These are phyloP conservation scores for Chaetodon trifasciatus DNA, from an alignment of 2,797 vertebrate species.

Conservation along the genomic window DNA sequence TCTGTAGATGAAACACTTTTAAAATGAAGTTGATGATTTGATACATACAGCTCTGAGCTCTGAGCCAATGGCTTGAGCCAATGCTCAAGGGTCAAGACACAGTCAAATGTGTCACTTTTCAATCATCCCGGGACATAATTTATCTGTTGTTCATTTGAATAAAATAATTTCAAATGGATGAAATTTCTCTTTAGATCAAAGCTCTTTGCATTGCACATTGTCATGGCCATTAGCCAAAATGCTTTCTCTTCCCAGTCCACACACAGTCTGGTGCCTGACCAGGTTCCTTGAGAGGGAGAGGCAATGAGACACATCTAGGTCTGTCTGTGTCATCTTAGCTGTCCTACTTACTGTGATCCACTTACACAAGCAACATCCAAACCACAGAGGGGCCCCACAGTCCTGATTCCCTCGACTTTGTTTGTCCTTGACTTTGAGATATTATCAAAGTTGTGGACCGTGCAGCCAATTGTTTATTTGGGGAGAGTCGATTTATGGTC, in stretches of 20 bases:
- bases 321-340: slow-evolving; percentile 70
- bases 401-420: slow-evolving; percentile 46
- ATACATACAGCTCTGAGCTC: background rate
- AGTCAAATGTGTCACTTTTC: background rate
- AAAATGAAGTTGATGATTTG: background rate
- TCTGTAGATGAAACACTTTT: background rate
- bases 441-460: slow-evolving; percentile 41
- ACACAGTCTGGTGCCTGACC: slow-evolving; percentile 54
- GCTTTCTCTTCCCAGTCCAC: slow-evolving; percentile 35
- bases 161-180: background rate
- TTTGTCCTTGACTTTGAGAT: slow-evolving; percentile 64
- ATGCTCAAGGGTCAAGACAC: background rate
- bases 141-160: background rate
- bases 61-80: too few relatives aligned
- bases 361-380: slow-evolving; percentile 62
- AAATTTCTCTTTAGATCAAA: background rate
- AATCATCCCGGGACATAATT: background rate
- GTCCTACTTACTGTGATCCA: slow-evolving; percentile 73
- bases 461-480: slow-evolving; percentile 40
- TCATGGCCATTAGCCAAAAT: slow-evolving; percentile 17
- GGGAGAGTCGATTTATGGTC: slow-evolving; percentile 2
- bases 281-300: slow-evolving; percentile 58
- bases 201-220: background rate
- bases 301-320: slow-evolving; percentile 68
- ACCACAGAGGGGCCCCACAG: slow-evolving; percentile 61